Percentiles rank a stretch among this genome's conserved stretches.
Conservation (phyloP, 1,140 invertebrate genomes). For the Chironomus striatipennis region DNA sequence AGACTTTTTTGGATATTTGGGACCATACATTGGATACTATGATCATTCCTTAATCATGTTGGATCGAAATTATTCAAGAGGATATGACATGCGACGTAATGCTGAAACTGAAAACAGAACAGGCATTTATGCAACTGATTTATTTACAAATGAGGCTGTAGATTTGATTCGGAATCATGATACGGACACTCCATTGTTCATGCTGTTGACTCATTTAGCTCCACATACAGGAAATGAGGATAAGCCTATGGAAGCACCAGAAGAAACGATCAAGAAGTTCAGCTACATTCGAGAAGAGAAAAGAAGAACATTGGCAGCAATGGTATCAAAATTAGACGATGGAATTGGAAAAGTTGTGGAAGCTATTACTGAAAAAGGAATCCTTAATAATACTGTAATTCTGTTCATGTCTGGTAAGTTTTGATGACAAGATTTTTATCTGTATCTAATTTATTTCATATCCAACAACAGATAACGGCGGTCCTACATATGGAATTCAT, state of each 20-base stretch:
- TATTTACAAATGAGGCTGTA: slow-evolving; percentile 64
- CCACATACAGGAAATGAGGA: slow-evolving; percentile 63
- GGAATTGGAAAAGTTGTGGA: slow-evolving; percentile 66
- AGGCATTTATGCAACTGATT: slow-evolving; percentile 66
- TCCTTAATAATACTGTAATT: slow-evolving; percentile 64
- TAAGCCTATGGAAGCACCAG: slow-evolving; percentile 65
- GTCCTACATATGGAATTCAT: slow-evolving; percentile 56
- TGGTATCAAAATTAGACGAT: slow-evolving; percentile 80
- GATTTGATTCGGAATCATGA: slow-evolving; percentile 58
- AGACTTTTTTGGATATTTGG: slow-evolving; percentile 74
- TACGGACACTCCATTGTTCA: slow-evolving; percentile 54
- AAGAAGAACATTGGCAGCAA: slow-evolving; percentile 71
- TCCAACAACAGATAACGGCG: slow-evolving; percentile 70
- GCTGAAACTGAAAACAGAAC: slow-evolving; percentile 47
- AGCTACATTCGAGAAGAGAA: slow-evolving; percentile 61
- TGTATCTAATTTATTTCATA: slow-evolving; percentile 39
- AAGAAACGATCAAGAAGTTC: slow-evolving; percentile 63
- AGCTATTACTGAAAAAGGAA: slow-evolving; percentile 54
- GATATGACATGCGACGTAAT: slow-evolving; percentile 61
- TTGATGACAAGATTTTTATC: slow-evolving; percentile 55
- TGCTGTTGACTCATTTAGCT: slow-evolving; percentile 73
- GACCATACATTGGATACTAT: slow-evolving; percentile 76
- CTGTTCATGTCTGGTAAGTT: slow-evolving; percentile 70
- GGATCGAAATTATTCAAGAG: slow-evolving; percentile 33
- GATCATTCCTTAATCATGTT: slow-evolving; percentile 51